A percentile compares a stretch with the other conserved stretches of the same genome.
Conservation (phyloP, 1,140 invertebrate genomes). For the Aphelenchoides avenae region DNA sequence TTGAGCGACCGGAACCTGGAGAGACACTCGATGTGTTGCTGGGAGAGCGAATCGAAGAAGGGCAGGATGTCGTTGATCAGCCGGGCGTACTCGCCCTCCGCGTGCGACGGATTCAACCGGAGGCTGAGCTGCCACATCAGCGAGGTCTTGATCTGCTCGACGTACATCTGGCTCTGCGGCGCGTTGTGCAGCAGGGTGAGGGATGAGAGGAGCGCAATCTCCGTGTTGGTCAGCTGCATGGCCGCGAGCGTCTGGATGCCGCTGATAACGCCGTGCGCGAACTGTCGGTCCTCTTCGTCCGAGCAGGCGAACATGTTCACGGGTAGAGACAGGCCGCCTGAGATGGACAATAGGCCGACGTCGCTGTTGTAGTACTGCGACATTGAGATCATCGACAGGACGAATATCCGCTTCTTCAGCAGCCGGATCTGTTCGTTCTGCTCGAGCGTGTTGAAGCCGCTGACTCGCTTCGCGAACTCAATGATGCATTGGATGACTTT, state of each 20-base stretch:
- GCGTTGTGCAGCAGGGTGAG: slow-evolving; percentile 26
- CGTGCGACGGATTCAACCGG: slow-evolving; percentile 15
- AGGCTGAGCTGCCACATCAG: slow-evolving; percentile 14
- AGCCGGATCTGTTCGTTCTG: slow-evolving; percentile 40
- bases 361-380: slow-evolving; percentile 14
- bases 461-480: slow-evolving; percentile 41
- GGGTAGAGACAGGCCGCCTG: slow-evolving; percentile 21
- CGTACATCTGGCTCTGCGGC: slow-evolving; percentile 12
- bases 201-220: slow-evolving; percentile 34
- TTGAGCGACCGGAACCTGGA: neutral
- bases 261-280: slow-evolving; percentile 27
- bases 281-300: slow-evolving; percentile 23
- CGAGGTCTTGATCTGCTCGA: slow-evolving; percentile 25
- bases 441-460: slow-evolving; percentile 17
- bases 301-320: slow-evolving; percentile 20
- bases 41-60: neutral
- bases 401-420: slow-evolving; percentile 35
- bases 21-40: slow-evolving; percentile 10
- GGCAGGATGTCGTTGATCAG: slow-evolving; percentile 4
- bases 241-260: slow-evolving; percentile 20
- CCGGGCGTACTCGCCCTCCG: slow-evolving; percentile 15
- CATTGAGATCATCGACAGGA: slow-evolving; percentile 36
- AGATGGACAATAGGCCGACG: slow-evolving; percentile 7
- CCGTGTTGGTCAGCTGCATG: slow-evolving; percentile 29
- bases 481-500: slow-evolving; percentile 46